These are phyloP conservation scores for Sorex fumeus DNA, from an alignment of 2,113 vertebrate genomes.

Conservation along the genomic window DNA sequence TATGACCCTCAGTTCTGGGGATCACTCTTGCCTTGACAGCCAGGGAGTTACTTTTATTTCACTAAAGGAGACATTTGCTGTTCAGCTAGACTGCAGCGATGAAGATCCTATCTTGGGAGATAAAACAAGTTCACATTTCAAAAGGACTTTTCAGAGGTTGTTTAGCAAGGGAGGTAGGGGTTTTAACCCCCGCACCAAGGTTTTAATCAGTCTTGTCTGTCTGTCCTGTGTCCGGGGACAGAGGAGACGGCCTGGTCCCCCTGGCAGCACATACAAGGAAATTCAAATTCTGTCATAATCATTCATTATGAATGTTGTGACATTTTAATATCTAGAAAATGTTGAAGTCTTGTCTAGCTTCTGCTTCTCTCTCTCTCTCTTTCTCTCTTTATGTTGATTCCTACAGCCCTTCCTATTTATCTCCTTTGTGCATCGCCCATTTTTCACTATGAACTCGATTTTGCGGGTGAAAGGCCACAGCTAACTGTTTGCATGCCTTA, in stretches of 20 bases:
- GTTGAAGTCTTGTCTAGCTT: constrained; percentile 80
- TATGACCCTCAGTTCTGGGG: constrained; percentile 15
- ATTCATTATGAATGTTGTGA: constrained; percentile 68
- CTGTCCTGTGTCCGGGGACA: constrained; percentile 59
- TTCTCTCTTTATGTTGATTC: constrained; percentile 85
- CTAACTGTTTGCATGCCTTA: constrained; percentile 87
- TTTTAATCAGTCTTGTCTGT: constrained; percentile 64
- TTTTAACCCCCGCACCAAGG: constrained; percentile 56
- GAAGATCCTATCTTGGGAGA: constrained; percentile 76
- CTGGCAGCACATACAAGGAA: constrained; percentile 21
- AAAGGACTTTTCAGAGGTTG: constrained; percentile 71
- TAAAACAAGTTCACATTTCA: constrained; percentile 81
- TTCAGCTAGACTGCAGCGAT: constrained; percentile 80
- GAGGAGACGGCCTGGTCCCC: constrained; percentile 35
- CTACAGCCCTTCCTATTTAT: constrained; percentile 86
- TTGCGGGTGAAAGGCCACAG: constrained; percentile 84
- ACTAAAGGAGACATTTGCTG: constrained; percentile 81
- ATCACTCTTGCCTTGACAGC: constrained; percentile 84
- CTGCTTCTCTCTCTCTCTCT: constrained; percentile 79
- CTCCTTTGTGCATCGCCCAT: constrained; percentile 83
- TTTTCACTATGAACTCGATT: constrained; percentile 86
- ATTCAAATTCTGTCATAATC: constrained; percentile 63
- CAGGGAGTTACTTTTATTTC: constrained; percentile 70
- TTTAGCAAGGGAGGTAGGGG: constrained; percentile 69
- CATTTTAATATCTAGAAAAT: constrained; percentile 76